Conservation (phyloP, 2,113 vertebrate genomes). For the Casuarius casuarius region DNA sequence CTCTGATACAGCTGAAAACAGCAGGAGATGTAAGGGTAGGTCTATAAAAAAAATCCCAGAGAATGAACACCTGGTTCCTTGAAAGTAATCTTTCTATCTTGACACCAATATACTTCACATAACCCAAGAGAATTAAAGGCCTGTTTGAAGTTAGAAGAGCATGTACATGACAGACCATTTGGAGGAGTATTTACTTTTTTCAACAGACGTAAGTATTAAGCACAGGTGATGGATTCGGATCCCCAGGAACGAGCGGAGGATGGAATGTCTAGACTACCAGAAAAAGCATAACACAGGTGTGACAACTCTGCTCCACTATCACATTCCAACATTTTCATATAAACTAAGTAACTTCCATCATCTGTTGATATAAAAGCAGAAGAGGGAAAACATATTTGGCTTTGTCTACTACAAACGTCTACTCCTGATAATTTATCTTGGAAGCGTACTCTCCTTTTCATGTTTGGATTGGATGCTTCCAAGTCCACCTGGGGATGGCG, state of each 20-base stretch:
- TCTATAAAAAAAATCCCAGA: not conserved
- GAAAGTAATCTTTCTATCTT: conserved; percentile 72
- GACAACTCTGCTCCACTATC: conserved; percentile 50
- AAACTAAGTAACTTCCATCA: conserved; percentile 62
- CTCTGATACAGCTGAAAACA: conserved; percentile 1
- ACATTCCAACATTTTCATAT: conserved; percentile 65
- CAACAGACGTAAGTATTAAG: conserved; percentile 51
- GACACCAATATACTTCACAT: conserved; percentile 67
- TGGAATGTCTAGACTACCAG: conserved; percentile 70
- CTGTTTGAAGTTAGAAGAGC: conserved; percentile 66
- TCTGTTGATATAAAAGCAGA: conserved; percentile 64
- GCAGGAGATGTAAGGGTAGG: not conserved
- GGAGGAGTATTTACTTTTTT: conserved; percentile 59
- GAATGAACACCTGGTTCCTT: conserved; percentile 59
- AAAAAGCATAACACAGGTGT: conserved; percentile 73
- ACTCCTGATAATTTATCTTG: conserved; percentile 60
- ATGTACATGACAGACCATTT: conserved; percentile 58
- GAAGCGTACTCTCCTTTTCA: conserved; percentile 27
- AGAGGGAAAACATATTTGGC: conserved; percentile 60
- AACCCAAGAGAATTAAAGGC: conserved; percentile 58
- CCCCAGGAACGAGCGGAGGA: conserved; percentile 50
- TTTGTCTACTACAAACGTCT: conserved; percentile 57
- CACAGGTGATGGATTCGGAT: conserved; percentile 64
- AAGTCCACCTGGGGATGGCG: conserved; percentile 43
- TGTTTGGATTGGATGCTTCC: conserved; percentile 63